Percentiles rank a stretch among this genome's conserved stretches.
These are phyloP conservation scores for Pelobates cultripes DNA, from an alignment of 2,797 vertebrate genomes.

Conservation along the genomic window DNA sequence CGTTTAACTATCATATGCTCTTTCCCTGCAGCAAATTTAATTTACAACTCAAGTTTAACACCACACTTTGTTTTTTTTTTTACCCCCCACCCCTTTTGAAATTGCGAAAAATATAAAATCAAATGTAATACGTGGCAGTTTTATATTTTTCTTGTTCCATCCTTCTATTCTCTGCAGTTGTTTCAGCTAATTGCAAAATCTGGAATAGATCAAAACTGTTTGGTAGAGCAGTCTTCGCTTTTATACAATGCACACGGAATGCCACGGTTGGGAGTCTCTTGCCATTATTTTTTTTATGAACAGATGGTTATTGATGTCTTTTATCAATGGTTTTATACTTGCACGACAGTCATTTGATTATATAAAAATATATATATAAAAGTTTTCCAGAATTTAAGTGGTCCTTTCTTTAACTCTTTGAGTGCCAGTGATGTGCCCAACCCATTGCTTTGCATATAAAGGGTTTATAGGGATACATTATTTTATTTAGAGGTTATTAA, in stretches of 20 bases:
- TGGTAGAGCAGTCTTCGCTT: not conserved
- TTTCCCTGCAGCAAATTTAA: conserved; percentile 35
- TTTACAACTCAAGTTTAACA: conserved; percentile 21
- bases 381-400: no score
- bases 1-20: no score
- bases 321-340: not conserved
- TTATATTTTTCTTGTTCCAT: conserved; percentile 19
- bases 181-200: conserved; percentile 27
- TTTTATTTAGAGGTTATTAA: no score
- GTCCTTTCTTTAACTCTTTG: no score
- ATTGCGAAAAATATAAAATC: not conserved
- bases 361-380: no score
- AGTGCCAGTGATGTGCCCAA: no score
- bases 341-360: not conserved
- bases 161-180: no score
- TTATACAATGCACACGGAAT: no score
- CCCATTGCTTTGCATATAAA: no score
- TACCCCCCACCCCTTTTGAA: not conserved
- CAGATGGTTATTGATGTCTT: not conserved
- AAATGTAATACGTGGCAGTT: conserved; percentile 46
- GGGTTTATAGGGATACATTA: no score
- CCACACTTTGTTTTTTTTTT: not conserved
- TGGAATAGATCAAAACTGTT: conserved; percentile 45
- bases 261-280: no score
- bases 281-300: not conserved